Evolutionary conservation across 2,113 vertebrate genomes (phyloP).

Genomic region (Phyllostomus discolor): DNA sequence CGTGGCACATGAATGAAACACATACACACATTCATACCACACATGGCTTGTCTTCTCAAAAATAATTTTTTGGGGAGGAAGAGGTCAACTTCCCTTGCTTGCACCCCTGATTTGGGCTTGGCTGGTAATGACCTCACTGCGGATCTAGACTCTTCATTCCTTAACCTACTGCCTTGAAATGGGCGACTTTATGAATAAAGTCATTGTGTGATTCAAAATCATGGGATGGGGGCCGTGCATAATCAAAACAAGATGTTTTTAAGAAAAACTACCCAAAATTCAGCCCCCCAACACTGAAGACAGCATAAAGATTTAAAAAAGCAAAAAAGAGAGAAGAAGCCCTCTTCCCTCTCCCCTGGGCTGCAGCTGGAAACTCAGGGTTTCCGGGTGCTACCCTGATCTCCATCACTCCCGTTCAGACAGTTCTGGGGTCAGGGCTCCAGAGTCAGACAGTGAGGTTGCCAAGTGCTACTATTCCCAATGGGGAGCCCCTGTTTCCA

Average conservation of each 20-base stretch:
- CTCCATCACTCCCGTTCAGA: neutral
- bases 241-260: neutral
- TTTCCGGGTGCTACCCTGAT: neutral
- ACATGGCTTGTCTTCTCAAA: neutral
- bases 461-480: neutral
- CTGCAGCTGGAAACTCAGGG: neutral
- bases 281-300: neutral
- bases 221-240: rapidly evolving
- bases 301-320: neutral
- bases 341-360: rapidly evolving
- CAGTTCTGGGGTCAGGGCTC: neutral
- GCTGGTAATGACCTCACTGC: neutral
- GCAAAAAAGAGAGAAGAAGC: neutral
- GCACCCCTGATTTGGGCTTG: neutral
- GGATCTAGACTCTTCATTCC: rapidly evolving
- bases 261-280: neutral
- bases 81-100: neutral
- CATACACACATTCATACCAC: neutral
- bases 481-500: rapidly evolving
- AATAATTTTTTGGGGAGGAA: neutral
- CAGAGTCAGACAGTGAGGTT: neutral
- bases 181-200: neutral
- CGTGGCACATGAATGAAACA: neutral
- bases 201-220: neutral
- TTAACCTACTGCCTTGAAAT: neutral